Evolutionary conservation across 2,888 invertebrate species (phyloP), one percentile per base, ranked within the genome.

Genomic region (Drosophila anceps): DNA sequence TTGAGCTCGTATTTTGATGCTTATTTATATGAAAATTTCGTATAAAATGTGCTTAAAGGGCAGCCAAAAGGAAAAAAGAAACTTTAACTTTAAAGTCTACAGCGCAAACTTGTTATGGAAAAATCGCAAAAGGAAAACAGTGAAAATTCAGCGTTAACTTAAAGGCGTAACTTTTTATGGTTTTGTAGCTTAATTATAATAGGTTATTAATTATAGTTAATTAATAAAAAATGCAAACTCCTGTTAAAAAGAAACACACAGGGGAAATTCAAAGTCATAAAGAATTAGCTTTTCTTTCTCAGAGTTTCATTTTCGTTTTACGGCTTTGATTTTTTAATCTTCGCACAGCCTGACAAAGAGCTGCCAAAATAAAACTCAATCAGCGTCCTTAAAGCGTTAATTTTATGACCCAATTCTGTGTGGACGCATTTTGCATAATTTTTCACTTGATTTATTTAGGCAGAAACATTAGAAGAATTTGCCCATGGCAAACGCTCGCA

Each of bases 371-470:
- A 33, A 48, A 37, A n/a, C 31, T 10, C 35, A 50, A 58, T 61
- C 50, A 59, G 61, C 39, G 43, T 73, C 44, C 27, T 7, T 13
- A 27, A 15, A 24, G 24, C 12, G 50, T 33, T 18, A 41, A 55
- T 46, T 73, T 66, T 18, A 29, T 77, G 81, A 69, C 78, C 81
- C 53, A 67, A 73, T 79, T 79, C 67, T 18, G 41, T 27, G 20
- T 43, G 10, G 29, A 46, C 43, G 46, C 50, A 70, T 88, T 84
- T 81, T 73, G 72, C 86, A 82, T 82, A 76, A 82, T 82, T 88
- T 85, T 70, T 75, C 81, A 73, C 69, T 75, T 86, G 88, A 90
- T 86, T 88, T 85, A 76, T 67, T 82, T 75, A 58, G 87, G 64
- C 62, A 71, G 73, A 81, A 87, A 54, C 73, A 70, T 79, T 73